These are phyloP conservation scores for Microtus pennsylvanicus DNA, from an alignment of 2,113 vertebrate genomes.

Conservation along the genomic window DNA sequence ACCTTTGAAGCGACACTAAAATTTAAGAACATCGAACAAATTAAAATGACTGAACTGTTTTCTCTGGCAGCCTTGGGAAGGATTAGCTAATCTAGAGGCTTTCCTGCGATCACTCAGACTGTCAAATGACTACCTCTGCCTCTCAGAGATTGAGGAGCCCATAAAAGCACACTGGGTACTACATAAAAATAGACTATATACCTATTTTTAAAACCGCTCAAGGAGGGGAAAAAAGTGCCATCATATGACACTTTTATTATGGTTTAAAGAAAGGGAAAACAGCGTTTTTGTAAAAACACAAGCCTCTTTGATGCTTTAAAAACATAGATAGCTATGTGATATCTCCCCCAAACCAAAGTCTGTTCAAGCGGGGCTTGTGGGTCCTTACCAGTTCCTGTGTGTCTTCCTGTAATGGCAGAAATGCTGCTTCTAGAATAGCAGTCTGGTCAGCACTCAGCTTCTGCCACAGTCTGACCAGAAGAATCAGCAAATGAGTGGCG, in stretches of 20 bases:
- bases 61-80: conserved; percentile 47
- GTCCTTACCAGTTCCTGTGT: conserved; percentile 93
- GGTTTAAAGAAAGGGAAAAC: conserved; percentile 61
- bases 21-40: conserved; percentile 46
- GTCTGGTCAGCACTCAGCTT: conserved; percentile 91
- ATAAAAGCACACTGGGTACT: conserved; percentile 17
- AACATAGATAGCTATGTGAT: conserved; percentile 3
- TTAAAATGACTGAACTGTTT: background rate
- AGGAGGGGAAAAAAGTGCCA: background rate
- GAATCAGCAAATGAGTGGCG: conserved; percentile 93
- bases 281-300: background rate
- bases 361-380: background rate
- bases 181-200: conserved; percentile 51
- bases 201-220: conserved; percentile 49
- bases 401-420: conserved; percentile 93
- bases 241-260: conserved; percentile 54
- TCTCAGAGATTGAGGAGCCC: conserved; percentile 8
- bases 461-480: conserved; percentile 94
- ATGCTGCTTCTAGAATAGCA: conserved; percentile 92
- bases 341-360: background rate
- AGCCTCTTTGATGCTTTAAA: conserved; percentile 5
- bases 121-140: conserved; percentile 36
- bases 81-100: conserved; percentile 51
- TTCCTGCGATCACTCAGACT: background rate
- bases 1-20: conserved; percentile 36